phyloP scores from a whole-genome alignment of 2,797 vertebrate genomes.

The Squalus acanthias region DNA sequence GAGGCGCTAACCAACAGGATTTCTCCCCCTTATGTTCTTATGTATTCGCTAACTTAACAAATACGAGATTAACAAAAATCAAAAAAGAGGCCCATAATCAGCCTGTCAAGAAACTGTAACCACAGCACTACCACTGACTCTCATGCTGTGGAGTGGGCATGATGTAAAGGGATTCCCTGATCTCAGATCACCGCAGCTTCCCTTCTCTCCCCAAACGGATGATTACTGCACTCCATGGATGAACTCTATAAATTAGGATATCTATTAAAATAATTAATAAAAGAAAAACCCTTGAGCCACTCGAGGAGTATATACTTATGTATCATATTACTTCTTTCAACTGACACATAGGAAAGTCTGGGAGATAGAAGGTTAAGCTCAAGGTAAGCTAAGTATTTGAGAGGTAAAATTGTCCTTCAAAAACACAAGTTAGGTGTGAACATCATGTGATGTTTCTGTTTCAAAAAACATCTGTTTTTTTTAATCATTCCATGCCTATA shows the following conservation, averaged over 20 bases:
- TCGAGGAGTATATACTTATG: background rate
- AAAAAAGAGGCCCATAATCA: background rate
- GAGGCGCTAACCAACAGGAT: too few relatives aligned
- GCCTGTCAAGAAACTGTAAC: too few relatives aligned
- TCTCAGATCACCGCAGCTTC: background rate
- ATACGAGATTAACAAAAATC: background rate
- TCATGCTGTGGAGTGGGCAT: background rate
- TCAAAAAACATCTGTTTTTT: conserved; percentile 44
- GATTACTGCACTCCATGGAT: background rate
- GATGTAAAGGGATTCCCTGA: background rate
- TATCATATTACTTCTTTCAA: background rate
- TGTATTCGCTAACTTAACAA: background rate
- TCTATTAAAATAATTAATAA: background rate
- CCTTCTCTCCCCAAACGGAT: background rate
- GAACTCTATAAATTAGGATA: background rate
- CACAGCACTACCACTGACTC: background rate
- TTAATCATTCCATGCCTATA: conserved; percentile 46
- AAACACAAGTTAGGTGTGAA: background rate
- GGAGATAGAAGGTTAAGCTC: background rate
- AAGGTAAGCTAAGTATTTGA: conserved; percentile 7
- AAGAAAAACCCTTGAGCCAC: background rate
- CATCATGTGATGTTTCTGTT: conserved; percentile 5
- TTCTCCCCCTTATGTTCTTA: too few relatives aligned
- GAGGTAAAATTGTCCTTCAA: conserved; percentile 3
- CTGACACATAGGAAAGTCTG: background rate